Base-by-base conservation (phyloP, 2,888 invertebrate species). In the Phymatocera aterrima region DNA sequence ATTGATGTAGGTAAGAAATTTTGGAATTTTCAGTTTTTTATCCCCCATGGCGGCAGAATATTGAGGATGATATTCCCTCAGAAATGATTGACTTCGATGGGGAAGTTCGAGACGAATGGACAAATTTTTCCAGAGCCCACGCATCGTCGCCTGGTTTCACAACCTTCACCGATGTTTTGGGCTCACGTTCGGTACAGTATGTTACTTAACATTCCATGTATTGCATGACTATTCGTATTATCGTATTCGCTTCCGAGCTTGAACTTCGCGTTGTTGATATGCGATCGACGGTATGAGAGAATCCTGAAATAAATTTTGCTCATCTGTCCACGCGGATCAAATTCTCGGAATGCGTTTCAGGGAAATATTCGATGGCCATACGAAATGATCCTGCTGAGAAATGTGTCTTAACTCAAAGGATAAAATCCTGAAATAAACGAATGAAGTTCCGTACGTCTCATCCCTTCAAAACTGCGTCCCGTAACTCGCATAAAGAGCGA, bases 101-200 rank as follows among this genome's bases (percentile, higher is more conserved):
- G 68, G 24, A 46, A 68, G 24, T 68, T 43, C 10, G 46, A 68
- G 40, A 68, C 46, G 24, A 24, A 28, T 43, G 21, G 61, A 64
- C 61, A 64, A 64, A 15, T 68, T 68, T 68, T 43, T 46, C 12
- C 46, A 21, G 15, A 68, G 28, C 68, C 68, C 68, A 68, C 68
- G 68, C 68, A 68, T 46, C 43, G 68, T 46, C 68, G 46, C 18
- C 12, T 12, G 2, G 18, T 12, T 5, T 46, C 24, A 64, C n/a
- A 37, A 28, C 43, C 21, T 28, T 46, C 10, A 68, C 43, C 6
- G 68, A 68, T n/a, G 68, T 43, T 68, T 28, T 28, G n/a, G 68
- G 46, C 34, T 46, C 43, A 68, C n/a, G n/a, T n/a, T n/a, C n/a
- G 68, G 68, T 43, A n/a, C 24, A 68, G 46, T 68, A 43, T 68